Percentiles rank a stretch among this genome's conserved stretches.
phyloP scores from a whole-genome alignment of 2,888 invertebrate genomes.

The Ariolimax columbianus region DNA sequence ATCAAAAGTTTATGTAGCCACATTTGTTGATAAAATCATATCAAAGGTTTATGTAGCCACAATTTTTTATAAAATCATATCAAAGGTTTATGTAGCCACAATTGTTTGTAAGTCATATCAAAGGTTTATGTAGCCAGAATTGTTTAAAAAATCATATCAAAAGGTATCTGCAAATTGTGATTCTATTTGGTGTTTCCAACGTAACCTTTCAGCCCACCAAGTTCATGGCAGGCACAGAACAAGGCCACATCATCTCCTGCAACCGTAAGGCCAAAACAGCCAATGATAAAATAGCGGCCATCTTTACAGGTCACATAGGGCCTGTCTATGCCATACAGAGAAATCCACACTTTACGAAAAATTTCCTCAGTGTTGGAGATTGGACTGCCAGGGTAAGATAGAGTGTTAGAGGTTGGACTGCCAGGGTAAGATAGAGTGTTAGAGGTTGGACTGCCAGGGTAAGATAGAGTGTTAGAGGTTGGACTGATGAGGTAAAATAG shows the following conservation, averaged over 20 bases:
- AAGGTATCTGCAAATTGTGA: no score
- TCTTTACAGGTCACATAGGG: constrained; percentile 84
- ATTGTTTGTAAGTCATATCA: no score
- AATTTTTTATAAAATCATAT: no score
- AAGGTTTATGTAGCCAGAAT: no score
- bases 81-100: no score
- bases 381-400: constrained; percentile 86
- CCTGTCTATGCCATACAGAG: constrained; percentile 94
- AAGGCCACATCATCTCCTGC: constrained; percentile 83
- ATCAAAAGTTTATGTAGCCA: no score
- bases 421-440: constrained; percentile 84
- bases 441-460: constrained; percentile 93
- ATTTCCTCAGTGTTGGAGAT: constrained; percentile 95
- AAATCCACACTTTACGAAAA: constrained; percentile 95
- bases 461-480: constrained; percentile 89
- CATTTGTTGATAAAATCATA: no score
- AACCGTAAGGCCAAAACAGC: constrained; percentile 89
- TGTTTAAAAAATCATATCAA: no score
- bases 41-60: no score
- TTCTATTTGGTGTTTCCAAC: no score
- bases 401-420: constrained; percentile 96
- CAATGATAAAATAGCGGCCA: constrained; percentile 85
- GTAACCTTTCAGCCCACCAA: constrained; percentile 84
- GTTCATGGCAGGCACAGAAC: constrained; percentile 88
- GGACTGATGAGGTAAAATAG: constrained; percentile 85